Percentiles rank a stretch among this genome's conserved stretches.
phyloP scores from a whole-genome alignment of 1,140 invertebrate genomes.

The Camponotus floridanus region DNA sequence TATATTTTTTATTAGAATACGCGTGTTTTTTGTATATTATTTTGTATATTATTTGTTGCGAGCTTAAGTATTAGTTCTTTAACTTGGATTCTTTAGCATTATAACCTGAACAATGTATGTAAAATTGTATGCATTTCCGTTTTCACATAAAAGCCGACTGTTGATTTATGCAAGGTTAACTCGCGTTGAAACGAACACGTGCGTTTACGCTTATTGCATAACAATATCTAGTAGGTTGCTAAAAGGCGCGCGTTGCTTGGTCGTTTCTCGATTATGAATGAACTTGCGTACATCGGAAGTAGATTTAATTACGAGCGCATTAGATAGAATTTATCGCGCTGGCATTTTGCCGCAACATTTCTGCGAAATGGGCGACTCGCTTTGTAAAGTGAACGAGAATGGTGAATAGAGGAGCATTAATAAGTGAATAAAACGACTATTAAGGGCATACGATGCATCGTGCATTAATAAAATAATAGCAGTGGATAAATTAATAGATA shows the following conservation, averaged over 20 bases:
- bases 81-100: no score
- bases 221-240: not conserved
- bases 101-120: not conserved
- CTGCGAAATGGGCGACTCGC: slow-evolving; percentile 30
- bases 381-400: slow-evolving; percentile 15
- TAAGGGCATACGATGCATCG: not conserved
- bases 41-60: not conserved
- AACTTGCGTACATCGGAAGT: slow-evolving; percentile 3
- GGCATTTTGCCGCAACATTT: slow-evolving; percentile 31
- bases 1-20: not conserved
- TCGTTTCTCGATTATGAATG: slow-evolving; percentile 24
- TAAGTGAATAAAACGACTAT: slow-evolving; percentile 8
- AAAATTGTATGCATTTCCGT: not conserved
- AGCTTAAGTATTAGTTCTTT: not conserved
- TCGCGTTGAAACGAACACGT: not conserved
- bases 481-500: slow-evolving; percentile 9
- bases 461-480: slow-evolving; percentile 23
- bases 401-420: slow-evolving; percentile 35
- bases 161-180: not conserved
- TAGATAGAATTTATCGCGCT: slow-evolving; percentile 46
- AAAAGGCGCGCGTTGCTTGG: not conserved
- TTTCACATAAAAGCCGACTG: not conserved
- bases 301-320: slow-evolving; percentile 40
- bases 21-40: not conserved
- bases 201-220: slow-evolving; percentile 11